Evolutionary conservation across 1,140 invertebrate species (phyloP).

Genomic region (Proales similis): DNA sequence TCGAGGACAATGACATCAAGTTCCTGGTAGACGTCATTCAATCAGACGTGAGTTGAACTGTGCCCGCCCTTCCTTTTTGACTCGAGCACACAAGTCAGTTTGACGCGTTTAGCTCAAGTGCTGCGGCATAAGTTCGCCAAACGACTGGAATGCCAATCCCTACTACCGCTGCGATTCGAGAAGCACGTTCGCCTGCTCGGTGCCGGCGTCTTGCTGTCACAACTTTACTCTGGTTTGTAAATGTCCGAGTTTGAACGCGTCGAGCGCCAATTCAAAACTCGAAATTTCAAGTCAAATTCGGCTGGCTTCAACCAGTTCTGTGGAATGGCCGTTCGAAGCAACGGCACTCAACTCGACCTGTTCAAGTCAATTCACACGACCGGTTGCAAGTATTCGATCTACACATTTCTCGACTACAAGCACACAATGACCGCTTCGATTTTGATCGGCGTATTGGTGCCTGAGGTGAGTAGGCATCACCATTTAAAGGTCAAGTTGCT

Average conservation of each 20-base stretch:
- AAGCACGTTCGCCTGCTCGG: constrained; percentile 18
- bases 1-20: constrained; percentile 17
- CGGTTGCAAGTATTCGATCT: constrained; percentile 33
- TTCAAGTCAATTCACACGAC: constrained; percentile 27
- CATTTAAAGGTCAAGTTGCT: background rate
- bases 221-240: constrained; percentile 19
- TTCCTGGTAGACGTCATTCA: constrained; percentile 12
- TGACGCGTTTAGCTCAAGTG: constrained; percentile 19
- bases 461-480: constrained; percentile 1
- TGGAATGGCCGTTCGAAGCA: constrained; percentile 2
- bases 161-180: constrained; percentile 19
- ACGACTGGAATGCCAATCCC: constrained; percentile 27
- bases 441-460: constrained; percentile 11
- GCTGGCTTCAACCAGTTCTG: constrained; percentile 24
- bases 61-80: no score
- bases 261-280: background rate
- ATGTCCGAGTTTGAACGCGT: background rate
- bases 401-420: constrained; percentile 28
- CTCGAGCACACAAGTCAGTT: no score
- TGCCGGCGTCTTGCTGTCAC: constrained; percentile 21
- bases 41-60: constrained; percentile 12
- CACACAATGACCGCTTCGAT: constrained; percentile 18
- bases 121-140: constrained; percentile 26
- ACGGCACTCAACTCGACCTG: constrained; percentile 1
- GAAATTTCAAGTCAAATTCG: background rate